phyloP scores from a whole-genome alignment of 2,888 invertebrate genomes.

The Eristalinus sepulchralis region DNA sequence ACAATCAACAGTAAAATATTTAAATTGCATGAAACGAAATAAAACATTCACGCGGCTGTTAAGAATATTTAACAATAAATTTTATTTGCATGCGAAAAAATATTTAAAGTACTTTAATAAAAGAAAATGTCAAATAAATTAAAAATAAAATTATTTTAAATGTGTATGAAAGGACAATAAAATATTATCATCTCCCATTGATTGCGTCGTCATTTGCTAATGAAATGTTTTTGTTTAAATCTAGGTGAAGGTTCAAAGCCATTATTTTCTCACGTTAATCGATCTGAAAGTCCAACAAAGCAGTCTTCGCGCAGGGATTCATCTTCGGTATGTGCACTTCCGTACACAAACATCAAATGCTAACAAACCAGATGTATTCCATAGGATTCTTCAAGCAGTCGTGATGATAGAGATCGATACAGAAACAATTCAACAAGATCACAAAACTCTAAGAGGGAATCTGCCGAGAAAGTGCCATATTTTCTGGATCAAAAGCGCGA shows the following conservation, averaged over 20 bases:
- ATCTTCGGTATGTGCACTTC: conserved; percentile 29
- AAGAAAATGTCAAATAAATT: no score
- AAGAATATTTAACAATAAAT: no score
- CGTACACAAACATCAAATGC: background rate
- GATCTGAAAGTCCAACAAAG: conserved; percentile 49
- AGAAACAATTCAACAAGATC: conserved; percentile 1
- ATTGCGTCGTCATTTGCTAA: background rate
- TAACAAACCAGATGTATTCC: background rate
- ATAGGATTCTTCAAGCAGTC: conserved; percentile 56
- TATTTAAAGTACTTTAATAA: no score
- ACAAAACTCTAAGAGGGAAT: background rate
- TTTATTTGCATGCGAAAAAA: no score
- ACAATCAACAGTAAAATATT: no score
- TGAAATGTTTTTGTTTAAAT: conserved; percentile 6
- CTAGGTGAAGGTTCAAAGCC: conserved; percentile 68
- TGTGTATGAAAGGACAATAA: no score
- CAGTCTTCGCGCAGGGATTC: conserved; percentile 8
- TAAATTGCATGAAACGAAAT: no score
- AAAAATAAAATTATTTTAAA: no score
- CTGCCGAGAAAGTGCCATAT: conserved; percentile 58
- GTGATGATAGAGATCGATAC: conserved; percentile 15
- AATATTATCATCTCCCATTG: no score
- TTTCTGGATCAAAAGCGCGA: conserved; percentile 61
- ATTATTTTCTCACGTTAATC: conserved; percentile 57
- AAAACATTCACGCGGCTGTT: no score